Evolutionary conservation across 2,888 invertebrate species (phyloP).

Genomic region (Hesperia comma): DNA sequence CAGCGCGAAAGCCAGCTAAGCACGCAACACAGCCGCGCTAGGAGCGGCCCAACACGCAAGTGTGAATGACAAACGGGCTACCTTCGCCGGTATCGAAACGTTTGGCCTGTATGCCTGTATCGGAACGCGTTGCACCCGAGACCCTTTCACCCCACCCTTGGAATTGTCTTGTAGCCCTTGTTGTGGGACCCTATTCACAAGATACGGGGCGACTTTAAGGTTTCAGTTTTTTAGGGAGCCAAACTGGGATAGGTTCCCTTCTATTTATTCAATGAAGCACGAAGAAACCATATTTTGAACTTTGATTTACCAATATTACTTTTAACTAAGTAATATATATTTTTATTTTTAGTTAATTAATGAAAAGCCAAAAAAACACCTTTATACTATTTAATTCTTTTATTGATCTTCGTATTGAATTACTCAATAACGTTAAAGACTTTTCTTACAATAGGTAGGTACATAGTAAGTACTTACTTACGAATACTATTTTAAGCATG

Average conservation of each 20-base stretch:
- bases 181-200: constrained; percentile 24
- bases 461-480: no score
- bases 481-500: no score
- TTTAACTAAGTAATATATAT: background rate
- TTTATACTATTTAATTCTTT: no score
- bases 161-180: constrained; percentile 30
- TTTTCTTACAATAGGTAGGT: no score
- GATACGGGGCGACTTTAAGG: constrained; percentile 29
- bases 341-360: no score
- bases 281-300: background rate
- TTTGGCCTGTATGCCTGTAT: constrained; percentile 58
- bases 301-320: constrained; percentile 1
- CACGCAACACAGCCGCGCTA: constrained; percentile 64
- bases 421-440: no score
- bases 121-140: constrained; percentile 55
- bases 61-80: constrained; percentile 49
- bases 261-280: background rate
- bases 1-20: constrained; percentile 38
- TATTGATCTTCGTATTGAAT: no score
- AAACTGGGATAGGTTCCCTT: background rate
- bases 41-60: constrained; percentile 66
- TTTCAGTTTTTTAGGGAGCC: constrained; percentile 15
- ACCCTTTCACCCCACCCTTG: constrained; percentile 56
- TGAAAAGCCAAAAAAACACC: no score
- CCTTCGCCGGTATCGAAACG: constrained; percentile 40